Evolutionary conservation across 2,888 invertebrate species (phyloP).

Genomic region (Pyrrhopygopsis socrates): DNA sequence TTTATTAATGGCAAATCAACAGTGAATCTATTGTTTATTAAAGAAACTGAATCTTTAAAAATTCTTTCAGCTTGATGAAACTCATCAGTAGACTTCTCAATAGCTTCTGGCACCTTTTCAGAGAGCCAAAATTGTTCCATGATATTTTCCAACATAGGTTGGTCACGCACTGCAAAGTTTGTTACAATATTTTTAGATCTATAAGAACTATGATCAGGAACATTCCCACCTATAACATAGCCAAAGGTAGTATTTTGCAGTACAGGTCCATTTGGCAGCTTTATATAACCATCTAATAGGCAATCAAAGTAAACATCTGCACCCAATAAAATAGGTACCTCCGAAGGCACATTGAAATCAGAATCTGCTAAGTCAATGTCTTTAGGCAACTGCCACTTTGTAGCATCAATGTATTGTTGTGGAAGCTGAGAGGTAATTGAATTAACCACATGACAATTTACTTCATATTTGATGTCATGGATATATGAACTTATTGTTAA

Average conservation of each 20-base stretch:
- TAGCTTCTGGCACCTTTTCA: too few species aligned
- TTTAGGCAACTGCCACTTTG: background rate
- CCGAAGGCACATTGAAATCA: background rate
- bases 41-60: background rate
- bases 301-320: slow-evolving; percentile 2
- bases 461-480: slow-evolving; percentile 15
- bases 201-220: too few species aligned
- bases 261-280: too few species aligned
- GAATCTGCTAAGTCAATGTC: slow-evolving; percentile 48
- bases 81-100: background rate
- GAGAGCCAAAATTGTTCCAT: too few species aligned
- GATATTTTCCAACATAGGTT: background rate
- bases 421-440: background rate
- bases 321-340: background rate
- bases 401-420: background rate
- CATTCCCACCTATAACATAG: too few species aligned
- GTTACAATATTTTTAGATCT: too few species aligned
- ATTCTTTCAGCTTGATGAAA: background rate
- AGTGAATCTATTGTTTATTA: background rate
- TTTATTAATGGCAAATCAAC: background rate
- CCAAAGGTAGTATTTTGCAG: too few species aligned
- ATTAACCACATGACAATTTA: slow-evolving; percentile 27
- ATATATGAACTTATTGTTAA: background rate
- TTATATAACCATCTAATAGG: background rate
- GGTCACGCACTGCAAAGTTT: too few species aligned